Percentiles rank a stretch among this genome's conserved stretches.
Conservation (phyloP, 2,797 vertebrate species). For the Vespertilio murinus region DNA sequence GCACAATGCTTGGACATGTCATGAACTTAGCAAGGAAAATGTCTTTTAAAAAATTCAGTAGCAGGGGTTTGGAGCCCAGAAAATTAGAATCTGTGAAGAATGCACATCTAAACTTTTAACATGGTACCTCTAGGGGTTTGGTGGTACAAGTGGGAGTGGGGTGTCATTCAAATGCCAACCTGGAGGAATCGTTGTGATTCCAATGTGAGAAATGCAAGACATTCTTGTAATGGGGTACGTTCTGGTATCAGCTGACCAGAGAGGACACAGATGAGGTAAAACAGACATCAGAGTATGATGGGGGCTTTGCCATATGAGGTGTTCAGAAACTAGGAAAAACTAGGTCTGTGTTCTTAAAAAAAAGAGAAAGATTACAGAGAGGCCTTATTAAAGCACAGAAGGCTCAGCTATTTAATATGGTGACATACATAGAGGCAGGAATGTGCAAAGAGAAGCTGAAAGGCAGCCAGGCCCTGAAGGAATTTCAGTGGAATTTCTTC, state of each 20-base stretch:
- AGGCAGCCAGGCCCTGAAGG: constrained; percentile 81
- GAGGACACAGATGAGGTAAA: constrained; percentile 67
- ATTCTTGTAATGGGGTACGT: constrained; percentile 73
- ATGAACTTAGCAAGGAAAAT: constrained; percentile 48
- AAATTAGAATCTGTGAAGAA: constrained; percentile 46
- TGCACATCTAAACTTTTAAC: constrained; percentile 65
- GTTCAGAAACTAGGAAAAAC: constrained; percentile 75
- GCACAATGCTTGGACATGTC: background rate
- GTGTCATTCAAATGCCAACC: constrained; percentile 67
- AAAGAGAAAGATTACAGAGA: constrained; percentile 71
- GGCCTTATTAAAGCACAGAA: constrained; percentile 80
- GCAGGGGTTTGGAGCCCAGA: constrained; percentile 43
- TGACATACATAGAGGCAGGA: constrained; percentile 80
- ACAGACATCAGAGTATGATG: constrained; percentile 69
- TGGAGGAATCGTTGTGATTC: constrained; percentile 42
- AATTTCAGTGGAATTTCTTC: constrained; percentile 81
- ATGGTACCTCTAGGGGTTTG: background rate
- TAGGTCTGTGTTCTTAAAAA: constrained; percentile 78
- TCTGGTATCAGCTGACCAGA: constrained; percentile 62
- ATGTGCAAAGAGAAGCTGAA: constrained; percentile 78
- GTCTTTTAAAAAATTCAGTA: constrained; percentile 57
- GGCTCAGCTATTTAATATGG: constrained; percentile 79
- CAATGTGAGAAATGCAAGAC: constrained; percentile 41
- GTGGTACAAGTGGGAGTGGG: background rate
- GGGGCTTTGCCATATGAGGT: constrained; percentile 65